Base-by-base conservation (phyloP, 2,888 invertebrate genomes). In the Blastobasis adustella region DNA sequence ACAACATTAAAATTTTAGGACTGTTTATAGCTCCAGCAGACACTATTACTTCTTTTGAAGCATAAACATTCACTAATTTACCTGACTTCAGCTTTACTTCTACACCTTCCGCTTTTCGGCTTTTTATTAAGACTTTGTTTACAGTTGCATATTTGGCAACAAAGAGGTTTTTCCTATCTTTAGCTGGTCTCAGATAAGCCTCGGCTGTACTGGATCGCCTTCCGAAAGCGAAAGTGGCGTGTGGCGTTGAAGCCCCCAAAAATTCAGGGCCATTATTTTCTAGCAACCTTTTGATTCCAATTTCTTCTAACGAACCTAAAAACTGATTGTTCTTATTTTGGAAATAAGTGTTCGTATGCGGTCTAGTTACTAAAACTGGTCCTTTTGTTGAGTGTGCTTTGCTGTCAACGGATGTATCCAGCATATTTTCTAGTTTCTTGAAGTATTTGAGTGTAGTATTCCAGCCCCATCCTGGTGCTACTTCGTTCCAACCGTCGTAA, bases 181-280 rank as follows among this genome's bases (percentile, higher is more conserved):
- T 66, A 1, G 62, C 53, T 4, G 62, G 59, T 54, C 59, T 62
- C 45, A 86, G 59, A 60, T 80, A 86, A 6, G 76, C 72, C 56
- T 86, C 85, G 0, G 82, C 83, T 9, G 81, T 78, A 51, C 85
- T 85, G 0, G 79, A 84, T 58, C 85, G 61, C 53, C 79, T 73
- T 5, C 81, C 79, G 46, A 77, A 61, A 4, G 68, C 64, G 44
- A 81, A 72, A 36, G 64, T 76, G 37, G 61, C 72, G 56, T 79
- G 76, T 46, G 77, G 77, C 54, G 61, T 55, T 1, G 77, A 50
- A 1, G 65, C 63, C 0, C 80, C 77, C 10, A 59, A 43, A 10
- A 56, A 57, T 47, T 75, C 67, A 6, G 63, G 65, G 0, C 79
- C 79, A 46, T 74, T 77, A 44, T 57, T 69, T 56, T 80, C 79